phyloP scores from a whole-genome alignment of 2,113 vertebrate species.

The Vidua chalybeata region DNA sequence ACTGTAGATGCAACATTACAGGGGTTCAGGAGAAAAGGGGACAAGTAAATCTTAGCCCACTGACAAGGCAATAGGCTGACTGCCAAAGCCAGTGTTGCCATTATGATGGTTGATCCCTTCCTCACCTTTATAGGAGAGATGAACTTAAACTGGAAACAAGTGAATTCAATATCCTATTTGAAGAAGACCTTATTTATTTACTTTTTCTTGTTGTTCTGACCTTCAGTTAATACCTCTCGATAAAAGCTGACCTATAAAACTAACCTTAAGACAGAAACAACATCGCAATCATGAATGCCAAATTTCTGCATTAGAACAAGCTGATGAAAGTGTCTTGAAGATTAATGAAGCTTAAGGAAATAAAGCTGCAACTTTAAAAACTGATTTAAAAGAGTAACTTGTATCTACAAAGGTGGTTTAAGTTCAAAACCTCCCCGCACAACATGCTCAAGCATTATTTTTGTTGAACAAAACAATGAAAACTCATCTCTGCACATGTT shows the following conservation, averaged over 20 bases:
- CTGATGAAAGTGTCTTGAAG: neutral
- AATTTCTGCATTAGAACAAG: neutral
- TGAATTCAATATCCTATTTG: neutral
- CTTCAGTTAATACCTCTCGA: neutral
- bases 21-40: neutral
- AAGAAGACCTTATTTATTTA: neutral
- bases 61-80: rapidly evolving
- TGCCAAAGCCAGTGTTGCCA: neutral
- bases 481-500: conserved; percentile 57
- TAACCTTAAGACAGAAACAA: neutral
- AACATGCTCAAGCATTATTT: neutral
- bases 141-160: neutral
- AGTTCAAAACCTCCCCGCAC: neutral
- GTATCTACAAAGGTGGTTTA: neutral
- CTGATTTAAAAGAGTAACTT: neutral
- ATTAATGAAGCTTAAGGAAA: neutral
- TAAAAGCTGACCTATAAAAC: neutral
- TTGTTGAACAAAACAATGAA: conserved; percentile 24
- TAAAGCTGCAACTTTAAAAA: neutral
- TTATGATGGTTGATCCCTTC: neutral
- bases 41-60: neutral
- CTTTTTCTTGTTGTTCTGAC: neutral
- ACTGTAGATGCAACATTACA: neutral
- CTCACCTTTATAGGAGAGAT: neutral
- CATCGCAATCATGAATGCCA: neutral